Evolutionary conservation across 64 coral and sea anemone species (phyloP).

Genomic region (Cladopsammia gracilis): DNA sequence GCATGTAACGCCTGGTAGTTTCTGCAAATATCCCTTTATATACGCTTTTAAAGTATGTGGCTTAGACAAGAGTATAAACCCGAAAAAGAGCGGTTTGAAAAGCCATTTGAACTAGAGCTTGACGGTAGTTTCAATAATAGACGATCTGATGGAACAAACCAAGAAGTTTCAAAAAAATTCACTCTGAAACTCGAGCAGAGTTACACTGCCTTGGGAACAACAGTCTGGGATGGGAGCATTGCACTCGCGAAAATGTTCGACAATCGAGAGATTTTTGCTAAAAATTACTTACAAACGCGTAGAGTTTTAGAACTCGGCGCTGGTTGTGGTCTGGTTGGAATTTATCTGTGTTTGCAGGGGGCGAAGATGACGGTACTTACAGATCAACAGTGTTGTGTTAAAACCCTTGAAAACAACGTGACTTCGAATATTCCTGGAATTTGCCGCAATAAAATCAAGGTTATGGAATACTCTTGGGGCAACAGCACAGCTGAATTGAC

Average conservation of each 20-base stretch:
- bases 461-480: conserved; percentile 88
- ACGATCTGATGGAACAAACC: background rate
- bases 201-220: conserved; percentile 85
- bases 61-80: conserved; percentile 95
- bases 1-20: background rate
- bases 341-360: conserved; percentile 84
- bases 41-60: conserved; percentile 70
- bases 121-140: background rate
- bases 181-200: conserved; percentile 80
- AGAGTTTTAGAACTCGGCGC: conserved; percentile 89
- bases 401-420: conserved; percentile 80
- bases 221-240: conserved; percentile 98
- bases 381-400: conserved; percentile 84
- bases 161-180: background rate
- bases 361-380: conserved; percentile 79
- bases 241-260: conserved; percentile 99
- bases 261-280: conserved; percentile 55
- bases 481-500: conserved; percentile 50
- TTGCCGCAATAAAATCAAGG: conserved; percentile 36
- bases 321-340: conserved; percentile 91
- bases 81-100: conserved; percentile 91
- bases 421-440: conserved; percentile 51
- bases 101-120: conserved; percentile 82
- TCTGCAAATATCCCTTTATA: too few species aligned
- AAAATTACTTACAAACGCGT: conserved; percentile 42